phyloP scores from a whole-genome alignment of 2,113 vertebrate species.

The Empidonax traillii region DNA sequence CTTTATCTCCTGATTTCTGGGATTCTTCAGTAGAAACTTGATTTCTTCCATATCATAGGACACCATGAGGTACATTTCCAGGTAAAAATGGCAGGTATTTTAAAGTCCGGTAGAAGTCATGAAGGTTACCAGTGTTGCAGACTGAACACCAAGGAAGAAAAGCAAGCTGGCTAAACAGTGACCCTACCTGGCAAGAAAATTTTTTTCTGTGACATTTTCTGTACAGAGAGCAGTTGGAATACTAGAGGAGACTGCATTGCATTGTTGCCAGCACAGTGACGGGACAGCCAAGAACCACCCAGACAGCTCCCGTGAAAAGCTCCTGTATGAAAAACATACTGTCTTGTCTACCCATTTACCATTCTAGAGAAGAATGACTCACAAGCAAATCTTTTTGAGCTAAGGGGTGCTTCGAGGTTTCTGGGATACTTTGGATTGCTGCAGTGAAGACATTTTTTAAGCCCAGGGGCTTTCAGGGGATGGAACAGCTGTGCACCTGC shows the following conservation, averaged over 20 bases:
- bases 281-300: background rate
- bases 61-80: background rate
- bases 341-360: background rate
- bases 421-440: background rate
- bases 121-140: background rate
- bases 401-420: background rate
- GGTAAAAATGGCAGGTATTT: background rate
- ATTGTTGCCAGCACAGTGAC: background rate
- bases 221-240: background rate
- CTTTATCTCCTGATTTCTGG: background rate
- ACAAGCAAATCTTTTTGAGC: background rate
- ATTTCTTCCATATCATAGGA: background rate
- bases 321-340: background rate
- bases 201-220: background rate
- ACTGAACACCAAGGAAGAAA: background rate
- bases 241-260: rapidly evolving
- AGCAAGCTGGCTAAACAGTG: background rate
- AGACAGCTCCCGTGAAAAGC: background rate
- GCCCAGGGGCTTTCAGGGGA: background rate
- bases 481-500: rapidly evolving
- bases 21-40: background rate
- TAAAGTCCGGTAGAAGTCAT: background rate
- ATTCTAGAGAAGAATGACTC: background rate
- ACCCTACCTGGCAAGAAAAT: background rate
- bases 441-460: background rate